Conservation (phyloP, 2,113 vertebrate genomes). For the Peromyscus californicus region DNA sequence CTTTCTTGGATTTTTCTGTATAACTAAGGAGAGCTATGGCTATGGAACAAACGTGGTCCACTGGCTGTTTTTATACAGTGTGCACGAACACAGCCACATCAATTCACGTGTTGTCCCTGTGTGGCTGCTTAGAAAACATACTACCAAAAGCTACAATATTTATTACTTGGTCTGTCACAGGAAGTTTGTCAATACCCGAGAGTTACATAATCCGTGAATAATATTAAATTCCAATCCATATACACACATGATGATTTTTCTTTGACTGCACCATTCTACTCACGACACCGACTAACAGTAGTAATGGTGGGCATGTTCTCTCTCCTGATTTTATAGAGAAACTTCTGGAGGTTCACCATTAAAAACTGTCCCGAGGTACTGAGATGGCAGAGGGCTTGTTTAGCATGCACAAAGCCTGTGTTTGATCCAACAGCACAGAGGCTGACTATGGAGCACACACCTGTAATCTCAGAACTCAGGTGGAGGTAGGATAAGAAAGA, state of each 20-base stretch:
- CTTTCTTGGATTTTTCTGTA: conserved; percentile 32
- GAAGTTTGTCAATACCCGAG: conserved; percentile 30
- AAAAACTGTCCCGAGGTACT: neutral
- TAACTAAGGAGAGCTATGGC: conserved; percentile 18
- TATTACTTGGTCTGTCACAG: neutral
- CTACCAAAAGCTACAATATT: conserved; percentile 27
- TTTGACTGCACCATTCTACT: neutral
- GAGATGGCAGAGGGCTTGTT: neutral
- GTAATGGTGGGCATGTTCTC: conserved; percentile 6
- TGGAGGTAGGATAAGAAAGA: neutral
- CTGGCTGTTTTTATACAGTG: neutral
- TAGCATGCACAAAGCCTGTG: neutral
- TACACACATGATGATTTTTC: neutral
- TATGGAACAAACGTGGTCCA: neutral
- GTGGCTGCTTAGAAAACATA: neutral
- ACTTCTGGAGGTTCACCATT: neutral
- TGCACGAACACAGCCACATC: neutral
- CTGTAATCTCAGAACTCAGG: neutral
- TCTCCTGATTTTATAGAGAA: conserved; percentile 32
- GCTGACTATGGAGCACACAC: neutral
- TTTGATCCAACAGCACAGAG: neutral
- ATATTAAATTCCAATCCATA: neutral
- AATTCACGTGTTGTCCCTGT: neutral
- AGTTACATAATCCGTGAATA: conserved; percentile 9
- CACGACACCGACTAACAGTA: conserved; percentile 14